Evolutionary conservation across 2,113 vertebrate species (phyloP).

Genomic region (Setophaga petechia): DNA sequence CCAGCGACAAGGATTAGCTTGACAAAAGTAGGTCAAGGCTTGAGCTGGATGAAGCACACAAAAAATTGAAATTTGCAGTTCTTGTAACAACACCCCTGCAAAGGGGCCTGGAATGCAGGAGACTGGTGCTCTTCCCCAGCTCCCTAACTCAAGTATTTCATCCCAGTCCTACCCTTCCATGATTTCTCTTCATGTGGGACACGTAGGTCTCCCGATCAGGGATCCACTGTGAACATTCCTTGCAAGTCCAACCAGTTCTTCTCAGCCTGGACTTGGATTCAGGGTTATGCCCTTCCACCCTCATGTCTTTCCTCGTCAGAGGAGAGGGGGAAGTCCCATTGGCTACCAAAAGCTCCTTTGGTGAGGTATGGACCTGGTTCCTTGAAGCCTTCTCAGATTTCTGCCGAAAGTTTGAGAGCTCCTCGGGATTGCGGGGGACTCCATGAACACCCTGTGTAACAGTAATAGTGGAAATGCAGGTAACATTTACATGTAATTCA

Average conservation of each 20-base stretch:
- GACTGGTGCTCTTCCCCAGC: background rate
- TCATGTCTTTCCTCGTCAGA: conserved; percentile 52
- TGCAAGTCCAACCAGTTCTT: conserved; percentile 88
- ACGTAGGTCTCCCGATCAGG: conserved; percentile 88
- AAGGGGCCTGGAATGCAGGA: background rate
- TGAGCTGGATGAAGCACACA: background rate
- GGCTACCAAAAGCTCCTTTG: conserved; percentile 63
- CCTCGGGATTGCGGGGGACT: conserved; percentile 76
- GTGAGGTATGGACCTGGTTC: conserved; percentile 28
- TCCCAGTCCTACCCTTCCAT: conserved; percentile 81
- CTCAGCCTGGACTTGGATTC: conserved; percentile 75
- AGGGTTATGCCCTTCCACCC: conserved; percentile 56
- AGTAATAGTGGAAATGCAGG: background rate
- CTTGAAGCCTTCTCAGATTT: conserved; percentile 54
- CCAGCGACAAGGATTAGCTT: background rate
- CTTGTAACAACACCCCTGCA: rapidly evolving
- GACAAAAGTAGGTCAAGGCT: conserved; percentile 11
- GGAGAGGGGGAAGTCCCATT: conserved; percentile 21
- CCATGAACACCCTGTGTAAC: conserved; percentile 81
- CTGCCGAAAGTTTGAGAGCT: conserved; percentile 69
- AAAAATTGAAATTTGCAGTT: background rate
- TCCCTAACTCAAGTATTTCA: background rate
- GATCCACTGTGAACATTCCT: conserved; percentile 89
- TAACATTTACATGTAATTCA: background rate
- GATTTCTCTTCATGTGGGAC: conserved; percentile 89